phyloP scores from a whole-genome alignment of 1,140 invertebrate species.

The Drosophila micromelanica region DNA sequence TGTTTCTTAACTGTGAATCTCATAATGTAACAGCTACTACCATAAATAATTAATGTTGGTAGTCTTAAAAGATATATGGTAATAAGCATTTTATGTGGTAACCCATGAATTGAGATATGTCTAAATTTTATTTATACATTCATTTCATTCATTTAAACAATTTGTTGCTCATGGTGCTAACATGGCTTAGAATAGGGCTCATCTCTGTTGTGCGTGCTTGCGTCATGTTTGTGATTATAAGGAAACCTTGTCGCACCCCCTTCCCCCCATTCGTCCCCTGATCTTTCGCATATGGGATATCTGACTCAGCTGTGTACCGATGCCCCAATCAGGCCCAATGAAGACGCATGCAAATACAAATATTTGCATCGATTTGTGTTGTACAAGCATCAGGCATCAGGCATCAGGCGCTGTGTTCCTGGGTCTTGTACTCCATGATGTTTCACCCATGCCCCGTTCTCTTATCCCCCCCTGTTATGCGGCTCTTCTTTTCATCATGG shows the following conservation, averaged over 20 bases:
- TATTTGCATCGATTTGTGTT: constrained; percentile 82
- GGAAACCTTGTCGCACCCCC: background rate
- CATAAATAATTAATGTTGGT: too few relatives aligned
- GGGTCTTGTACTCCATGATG: background rate
- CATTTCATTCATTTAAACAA: too few relatives aligned
- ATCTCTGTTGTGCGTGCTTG: constrained; percentile 32
- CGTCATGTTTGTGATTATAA: constrained; percentile 33
- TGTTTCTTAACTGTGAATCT: too few relatives aligned
- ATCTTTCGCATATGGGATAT: background rate
- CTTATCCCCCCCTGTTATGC: background rate
- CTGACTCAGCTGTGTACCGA: constrained; percentile 29
- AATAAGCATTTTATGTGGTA: too few relatives aligned
- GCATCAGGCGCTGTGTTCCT: constrained; percentile 23
- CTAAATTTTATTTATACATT: too few relatives aligned
- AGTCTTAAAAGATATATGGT: too few relatives aligned
- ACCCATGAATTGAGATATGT: too few relatives aligned
- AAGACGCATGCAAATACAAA: constrained; percentile 78
- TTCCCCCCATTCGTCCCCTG: too few relatives aligned
- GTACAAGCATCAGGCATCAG: constrained; percentile 27
- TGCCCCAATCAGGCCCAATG: constrained; percentile 50
- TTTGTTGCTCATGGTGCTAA: background rate
- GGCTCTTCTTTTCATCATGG: background rate
- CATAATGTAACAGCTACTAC: too few relatives aligned
- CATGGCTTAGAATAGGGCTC: background rate
- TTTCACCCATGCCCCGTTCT: background rate